Evolutionary conservation across 1,140 invertebrate species (phyloP).

Genomic region (Potamilus streckersoni): DNA sequence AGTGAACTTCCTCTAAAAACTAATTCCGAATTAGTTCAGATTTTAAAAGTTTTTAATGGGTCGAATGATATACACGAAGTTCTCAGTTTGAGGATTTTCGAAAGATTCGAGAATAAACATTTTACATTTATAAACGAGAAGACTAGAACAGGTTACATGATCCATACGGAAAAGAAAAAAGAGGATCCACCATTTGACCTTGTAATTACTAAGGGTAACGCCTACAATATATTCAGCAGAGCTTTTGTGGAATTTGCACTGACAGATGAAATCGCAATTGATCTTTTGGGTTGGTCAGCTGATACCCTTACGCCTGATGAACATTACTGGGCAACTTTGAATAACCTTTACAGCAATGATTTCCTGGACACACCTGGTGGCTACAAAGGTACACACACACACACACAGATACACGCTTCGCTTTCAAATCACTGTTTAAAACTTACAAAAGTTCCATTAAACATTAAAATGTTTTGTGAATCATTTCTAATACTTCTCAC

Average conservation of each 20-base stretch:
- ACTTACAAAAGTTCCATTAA: too few relatives aligned
- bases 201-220: slow-evolving; percentile 51
- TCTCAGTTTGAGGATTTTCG: slow-evolving; percentile 4
- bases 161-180: slow-evolving; percentile 9
- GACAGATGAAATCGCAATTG: slow-evolving; percentile 34
- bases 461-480: too few relatives aligned
- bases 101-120: slow-evolving; percentile 15
- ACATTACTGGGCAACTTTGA: slow-evolving; percentile 57
- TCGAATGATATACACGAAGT: slow-evolving; percentile 45
- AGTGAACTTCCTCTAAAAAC: slow-evolving; percentile 49
- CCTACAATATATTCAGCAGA: slow-evolving; percentile 52
- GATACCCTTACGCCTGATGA: slow-evolving; percentile 57
- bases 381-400: slow-evolving; percentile 33
- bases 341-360: slow-evolving; percentile 42
- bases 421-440: too few relatives aligned
- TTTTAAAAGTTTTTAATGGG: slow-evolving; percentile 50
- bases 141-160: slow-evolving; percentile 18
- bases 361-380: slow-evolving; percentile 46
- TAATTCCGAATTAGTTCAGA: slow-evolving; percentile 49
- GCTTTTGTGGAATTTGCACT: slow-evolving; percentile 50
- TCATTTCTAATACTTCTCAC: too few relatives aligned
- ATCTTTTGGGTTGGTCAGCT: slow-evolving; percentile 50
- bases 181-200: slow-evolving; percentile 41
- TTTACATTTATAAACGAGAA: slow-evolving; percentile 10
- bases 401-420: too few relatives aligned